These are phyloP conservation scores for Plebejus argus DNA, from an alignment of 2,888 invertebrate genomes.

Conservation along the genomic window DNA sequence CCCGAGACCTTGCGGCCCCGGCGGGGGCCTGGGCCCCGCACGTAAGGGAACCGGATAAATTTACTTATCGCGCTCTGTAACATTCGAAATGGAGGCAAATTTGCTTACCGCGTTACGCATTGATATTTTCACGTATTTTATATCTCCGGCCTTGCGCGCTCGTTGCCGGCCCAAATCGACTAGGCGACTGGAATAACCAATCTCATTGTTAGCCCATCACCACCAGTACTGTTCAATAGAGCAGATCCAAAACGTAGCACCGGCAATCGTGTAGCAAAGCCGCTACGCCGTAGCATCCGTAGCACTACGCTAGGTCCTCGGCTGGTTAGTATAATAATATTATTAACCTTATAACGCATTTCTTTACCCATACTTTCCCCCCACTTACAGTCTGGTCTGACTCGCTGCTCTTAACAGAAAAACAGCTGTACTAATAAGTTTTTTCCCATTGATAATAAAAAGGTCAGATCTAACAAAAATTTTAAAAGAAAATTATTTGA, in stretches of 20 bases:
- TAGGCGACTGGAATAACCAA: neutral
- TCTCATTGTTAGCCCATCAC: neutral
- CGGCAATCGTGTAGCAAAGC: neutral
- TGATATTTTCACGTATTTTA: slow-evolving; percentile 26
- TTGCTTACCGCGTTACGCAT: slow-evolving; percentile 22
- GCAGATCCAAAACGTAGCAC: neutral
- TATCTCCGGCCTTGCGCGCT: neutral
- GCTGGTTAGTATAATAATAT: neutral
- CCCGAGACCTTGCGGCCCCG: neutral
- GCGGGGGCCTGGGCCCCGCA: neutral
- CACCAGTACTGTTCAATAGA: neutral
- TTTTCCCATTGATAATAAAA: neutral
- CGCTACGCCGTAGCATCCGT: neutral
- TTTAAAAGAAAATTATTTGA: neutral
- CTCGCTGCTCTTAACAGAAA: neutral
- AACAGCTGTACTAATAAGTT: neutral
- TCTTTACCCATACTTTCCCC: no score
- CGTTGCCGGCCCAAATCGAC: neutral
- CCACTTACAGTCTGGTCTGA: no score
- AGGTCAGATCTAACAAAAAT: neutral
- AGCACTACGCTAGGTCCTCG: neutral
- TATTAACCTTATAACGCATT: no score
- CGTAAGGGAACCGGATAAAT: slow-evolving; percentile 27
- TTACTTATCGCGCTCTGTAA: slow-evolving; percentile 27
- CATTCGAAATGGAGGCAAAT: slow-evolving; percentile 25